Evolutionary conservation across 2,113 vertebrate genomes (phyloP), one percentile per base, ranked within the genome.

Genomic region (Ailuropoda melanoleuca): DNA sequence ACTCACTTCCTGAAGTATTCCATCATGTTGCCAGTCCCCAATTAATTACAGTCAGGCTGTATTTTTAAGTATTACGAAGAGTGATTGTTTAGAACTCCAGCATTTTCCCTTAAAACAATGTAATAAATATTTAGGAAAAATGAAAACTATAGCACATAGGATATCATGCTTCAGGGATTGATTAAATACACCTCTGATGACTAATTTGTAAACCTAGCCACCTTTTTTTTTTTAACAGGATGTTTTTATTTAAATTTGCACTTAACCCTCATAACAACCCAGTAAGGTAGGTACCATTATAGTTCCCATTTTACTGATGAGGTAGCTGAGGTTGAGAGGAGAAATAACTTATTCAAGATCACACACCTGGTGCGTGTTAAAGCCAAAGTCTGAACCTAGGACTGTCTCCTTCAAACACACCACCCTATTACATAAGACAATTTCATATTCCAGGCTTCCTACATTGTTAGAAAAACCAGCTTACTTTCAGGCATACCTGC

Each of bases 401-500:
- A 64, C 46, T 37, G 14, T 48, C 50, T 82, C 82, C 62, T 92
- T 94, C 23, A 84, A 94, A 83, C 6, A 34, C n/a, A 31, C 8
- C 31, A 48, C 3, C 26, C 31, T 74, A 37, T 18, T 53, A 50
- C 4, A 83, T 64, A 68, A 55, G 82, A 29, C 62, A 58, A 93
- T 8, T 62, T 82, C 78, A 74, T 60, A 86, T 26, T 70, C 77
- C 6, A 23, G 48, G 13, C 2, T 77, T 55, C 1, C 83, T 37
- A 90, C 21, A 37, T 4, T 70, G 43, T 50, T 60, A 56, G 66
- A 50, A 87, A 96, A 94, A 53, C 6, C 48, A 72, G 21, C 39
- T 56, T 55, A 26, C 26, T 81, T 93, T 82, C 56, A 78, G 62
- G 93, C 81, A 82, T 98, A 96, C 99, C 99, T 98, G 98, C 98